Evolutionary conservation across 2,113 vertebrate genomes (phyloP), one percentile per base, ranked within the genome.

Genomic region (Jaculus jaculus): DNA sequence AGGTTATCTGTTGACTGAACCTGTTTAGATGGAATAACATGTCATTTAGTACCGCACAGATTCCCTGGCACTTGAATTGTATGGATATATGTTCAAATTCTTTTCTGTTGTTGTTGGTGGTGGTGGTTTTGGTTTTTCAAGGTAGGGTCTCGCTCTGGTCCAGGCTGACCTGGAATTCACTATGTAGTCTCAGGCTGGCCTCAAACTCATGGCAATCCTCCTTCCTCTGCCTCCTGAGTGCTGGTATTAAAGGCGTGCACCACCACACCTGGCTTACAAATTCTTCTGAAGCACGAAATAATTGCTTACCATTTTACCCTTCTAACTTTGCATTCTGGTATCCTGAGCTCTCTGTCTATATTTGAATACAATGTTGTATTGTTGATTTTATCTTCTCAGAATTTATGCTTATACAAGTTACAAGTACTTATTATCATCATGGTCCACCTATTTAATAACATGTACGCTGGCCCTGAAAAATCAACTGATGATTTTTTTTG

Each of bases 401-500:
- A 47, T 84, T 95, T 84, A 80, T 79, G 63, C 72, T 92, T 58
- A 68, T 51, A 81, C 77, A 87, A 94, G 88, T 88, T 71, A 74
- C 87, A 84, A 72, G 18, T 68, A 47, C 63, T 82, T 95, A 80
- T 82, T 95, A 80, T 90, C 54, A 61, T 85, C 74, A 23, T 60
- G 32, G 32, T 42, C 85, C 88, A 61, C 1, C 71, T 92, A 54
- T 90, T 75, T 86, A 60, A 80, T 86, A 26, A 63, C 28, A 24
- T 47, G 15, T 20, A 71, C 21, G 58, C 30, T 75, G 39, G 21
- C 78, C 37, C 91, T 75, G 42, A 90, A 87, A 95, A 95, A 58
- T 90, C 61, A 82, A 65, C 61, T 93, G 78, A 83, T 92, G 84
- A 77, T 92, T 94, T 73, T 65, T 90, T n/a, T n/a, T n/a, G n/a